These are phyloP conservation scores for Excalfactoria chinensis DNA, from an alignment of 2,113 vertebrate species.

Conservation along the genomic window DNA sequence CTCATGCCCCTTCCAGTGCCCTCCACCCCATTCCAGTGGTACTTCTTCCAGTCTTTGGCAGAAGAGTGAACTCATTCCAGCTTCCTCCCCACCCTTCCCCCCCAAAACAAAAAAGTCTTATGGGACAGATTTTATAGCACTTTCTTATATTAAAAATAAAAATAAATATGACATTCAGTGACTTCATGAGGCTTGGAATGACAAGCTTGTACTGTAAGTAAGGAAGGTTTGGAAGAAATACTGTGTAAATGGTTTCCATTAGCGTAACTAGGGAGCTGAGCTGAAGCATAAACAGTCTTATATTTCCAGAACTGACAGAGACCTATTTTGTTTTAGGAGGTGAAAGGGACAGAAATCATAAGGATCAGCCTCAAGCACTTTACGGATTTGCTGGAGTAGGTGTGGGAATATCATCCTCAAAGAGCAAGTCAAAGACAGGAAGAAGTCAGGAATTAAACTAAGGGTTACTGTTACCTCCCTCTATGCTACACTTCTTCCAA, in stretches of 20 bases:
- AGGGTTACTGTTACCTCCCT: background rate
- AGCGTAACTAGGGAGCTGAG: background rate
- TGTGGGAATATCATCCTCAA: background rate
- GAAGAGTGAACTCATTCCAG: background rate
- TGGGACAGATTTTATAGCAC: background rate
- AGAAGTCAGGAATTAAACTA: background rate
- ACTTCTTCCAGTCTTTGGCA: background rate
- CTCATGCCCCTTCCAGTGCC: slow-evolving; percentile 9
- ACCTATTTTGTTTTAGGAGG: background rate
- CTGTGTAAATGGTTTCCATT: background rate
- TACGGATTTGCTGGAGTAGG: background rate
- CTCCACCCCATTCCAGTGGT: background rate
- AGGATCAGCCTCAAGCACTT: background rate
- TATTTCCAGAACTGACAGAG: background rate
- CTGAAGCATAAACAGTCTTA: background rate
- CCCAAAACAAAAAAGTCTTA: background rate
- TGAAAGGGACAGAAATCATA: background rate
- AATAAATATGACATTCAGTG: too few relatives aligned
- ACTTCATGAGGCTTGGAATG: background rate
- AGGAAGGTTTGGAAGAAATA: background rate
- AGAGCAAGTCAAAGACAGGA: background rate
- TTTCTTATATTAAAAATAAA: background rate
- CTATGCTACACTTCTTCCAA: background rate
- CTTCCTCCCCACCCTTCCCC: background rate
- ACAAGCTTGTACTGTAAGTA: background rate